Base-by-base conservation (phyloP, 2,888 invertebrate species). In the Epistrophe eligans region DNA sequence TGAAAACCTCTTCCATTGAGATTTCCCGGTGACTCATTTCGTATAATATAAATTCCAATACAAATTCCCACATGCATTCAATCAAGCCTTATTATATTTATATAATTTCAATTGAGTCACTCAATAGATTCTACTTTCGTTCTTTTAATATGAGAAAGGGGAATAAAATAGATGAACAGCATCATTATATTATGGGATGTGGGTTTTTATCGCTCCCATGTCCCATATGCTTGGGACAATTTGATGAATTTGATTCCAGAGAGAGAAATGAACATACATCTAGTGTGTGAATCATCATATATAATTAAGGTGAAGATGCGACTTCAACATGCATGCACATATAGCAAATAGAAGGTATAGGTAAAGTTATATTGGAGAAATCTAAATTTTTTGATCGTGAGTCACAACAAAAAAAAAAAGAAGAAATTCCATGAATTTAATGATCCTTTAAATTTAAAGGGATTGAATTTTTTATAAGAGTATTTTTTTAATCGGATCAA, bases 191-290 rank as follows among this genome's bases (percentile, higher is more conserved):
- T 35, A 73, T 38, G 50, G 15, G 62, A 60, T 62, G 43, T 62
- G 43, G 70, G 38, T 67, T 64, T 57, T 76, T 81, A 77, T 81
- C 81, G 19, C n/a, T 32, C 52, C 19, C 15, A 11, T 55, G 28
- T 9, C 28, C 28, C 28, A 55, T 55, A 55, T n/a, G 38, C 43
- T 62, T 13, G 35, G 19, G 55, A 62, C 48, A 58, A n/a, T 82
- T 72, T 77, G 77, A 82, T 82, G 72, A 58, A 77, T 72, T 52
- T 38, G 72, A 77, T 82, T 43, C 57, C 32, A 38, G 58, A 38
- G 32, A 11, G 48, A 62, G 6, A 48, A 58, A 82, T 72, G 72
- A 24, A 24, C 3, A 24, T 2, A 24, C 66, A 60, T 82, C 58
- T 43, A 52, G 0, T 35, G 5, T 7, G 19, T 72, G 82, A 77